Evolutionary conservation across 53 echinoderm and acorn worm species (phyloP), one percentile per base, ranked within the genome.

Genomic region (Henricia sp.): DNA sequence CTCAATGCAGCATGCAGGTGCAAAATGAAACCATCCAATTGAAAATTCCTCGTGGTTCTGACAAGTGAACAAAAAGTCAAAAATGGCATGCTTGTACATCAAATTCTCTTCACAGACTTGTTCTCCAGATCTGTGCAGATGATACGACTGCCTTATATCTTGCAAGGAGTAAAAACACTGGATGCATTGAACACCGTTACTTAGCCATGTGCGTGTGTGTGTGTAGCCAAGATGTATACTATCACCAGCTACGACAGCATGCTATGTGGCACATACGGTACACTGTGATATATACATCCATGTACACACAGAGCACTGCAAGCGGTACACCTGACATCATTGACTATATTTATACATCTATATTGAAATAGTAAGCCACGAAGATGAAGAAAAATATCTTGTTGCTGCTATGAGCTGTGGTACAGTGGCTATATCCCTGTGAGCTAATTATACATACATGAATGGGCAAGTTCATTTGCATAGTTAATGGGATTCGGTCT

Each of bases 401-500:
- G 28, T 60, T 34, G 16, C 3, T 53, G 53, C 53, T 53, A 21
- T 16, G 16, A 53, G 29, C 29, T 33, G 62, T 33, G 46, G 46
- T 46, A 6, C 44, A 70, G 70, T 70, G 80, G 80, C 48, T 29
- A 12, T n/a, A n/a, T 17, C 33, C 48, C 63, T 60, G 64, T 80
- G 34, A 46, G 62, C 44, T 80, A 80, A 80, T 80, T 80, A 80
- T 80, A 63, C 80, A 80, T 80, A 63, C 77, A 59, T 77, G 60
- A 40, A 24, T 59, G 77, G 50, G 80, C 32, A 26, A 21, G n/a
- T 33, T 80, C 48, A 80, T 80, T 64, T 80, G 80, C 80, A 80
- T 80, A 80, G 28, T 62, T 80, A 80, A 80, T 80, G 63, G 77
- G 80, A 80, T 80, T 80, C 64, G 4, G 32, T 32, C 59, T 71